These are phyloP conservation scores for Fragum whitleyi DNA, from an alignment of 2,888 invertebrate genomes.

Conservation along the genomic window DNA sequence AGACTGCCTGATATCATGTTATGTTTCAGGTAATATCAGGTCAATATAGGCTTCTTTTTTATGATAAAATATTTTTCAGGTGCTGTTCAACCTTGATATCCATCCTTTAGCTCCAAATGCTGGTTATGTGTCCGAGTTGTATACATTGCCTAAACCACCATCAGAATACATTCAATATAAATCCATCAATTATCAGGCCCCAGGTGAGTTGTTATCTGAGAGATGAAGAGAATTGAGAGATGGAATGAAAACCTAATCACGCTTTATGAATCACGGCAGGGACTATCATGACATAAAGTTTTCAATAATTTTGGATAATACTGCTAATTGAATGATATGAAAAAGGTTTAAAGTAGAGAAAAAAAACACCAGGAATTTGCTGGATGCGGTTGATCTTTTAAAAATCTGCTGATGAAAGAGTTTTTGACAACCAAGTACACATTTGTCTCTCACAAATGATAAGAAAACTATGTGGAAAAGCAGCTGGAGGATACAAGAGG, in stretches of 20 bases:
- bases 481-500: too few species aligned
- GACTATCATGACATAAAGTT: background rate
- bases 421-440: too few species aligned
- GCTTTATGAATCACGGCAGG: background rate
- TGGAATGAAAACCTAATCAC: background rate
- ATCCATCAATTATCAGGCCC: background rate
- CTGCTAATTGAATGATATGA: background rate
- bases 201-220: background rate
- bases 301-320: background rate
- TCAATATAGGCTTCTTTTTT: too few species aligned
- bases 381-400: too few species aligned
- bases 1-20: too few species aligned
- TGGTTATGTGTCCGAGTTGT: background rate
- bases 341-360: background rate
- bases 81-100: background rate
- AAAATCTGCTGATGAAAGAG: too few species aligned
- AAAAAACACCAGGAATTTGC: too few species aligned
- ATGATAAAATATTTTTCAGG: constrained; percentile 9
- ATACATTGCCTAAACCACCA: constrained; percentile 6
- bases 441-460: too few species aligned
- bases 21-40: too few species aligned
- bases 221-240: background rate
- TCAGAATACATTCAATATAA: constrained; percentile 35
- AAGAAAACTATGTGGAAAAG: too few species aligned
- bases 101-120: background rate